Evolutionary conservation across 2,888 invertebrate species (phyloP), one percentile per base, ranked within the genome.

Genomic region (Dermolepida albohirtum): DNA sequence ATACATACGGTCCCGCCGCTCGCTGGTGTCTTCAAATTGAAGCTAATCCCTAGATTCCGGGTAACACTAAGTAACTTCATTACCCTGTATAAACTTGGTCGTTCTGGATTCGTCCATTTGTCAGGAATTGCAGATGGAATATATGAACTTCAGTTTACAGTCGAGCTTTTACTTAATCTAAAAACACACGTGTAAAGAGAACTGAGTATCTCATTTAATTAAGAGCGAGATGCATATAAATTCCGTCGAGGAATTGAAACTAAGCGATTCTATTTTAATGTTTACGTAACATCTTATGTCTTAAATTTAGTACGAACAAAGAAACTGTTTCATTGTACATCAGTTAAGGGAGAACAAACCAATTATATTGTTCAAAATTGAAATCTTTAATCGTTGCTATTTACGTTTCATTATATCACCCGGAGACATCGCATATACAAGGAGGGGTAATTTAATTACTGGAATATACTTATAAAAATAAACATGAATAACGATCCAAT

Each of bases 1-100:
- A 47, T 12, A 44, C 12, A 44, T 16, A 14, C 4, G 12, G 66
- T 54, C n/a, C 47, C 7, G 29, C 67, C 71, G 68, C 54, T 59
- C 65, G 70, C 63, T 63, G 66, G 69, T 70, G 69, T 71, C 71
- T 67, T 68, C 67, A 64, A 55, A 64, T 44, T 34, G 44, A 22
- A 51, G 51, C 55, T 65, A 16, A 57, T 41, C 52, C 43, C 47
- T 8, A 40, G 22, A 52, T 41, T 29, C 63, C 17, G 63, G 63
- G 41, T 52, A 51, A 41, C 34, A 10, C 51, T 52, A 54, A 54
- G 41, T 52, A 43, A 65, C 54, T 65, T 52, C 65, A 29, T 52
- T 44, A 14, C 54, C 17, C 65, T 47, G 17, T 41, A 65, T 65
- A 65, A 65, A 65, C 54, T 51, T 39, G 43, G 51, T 29, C 52